Percentiles rank a stretch among this genome's conserved stretches.
Conservation (phyloP, 2,113 vertebrate species). For the Platichthys flesus region DNA sequence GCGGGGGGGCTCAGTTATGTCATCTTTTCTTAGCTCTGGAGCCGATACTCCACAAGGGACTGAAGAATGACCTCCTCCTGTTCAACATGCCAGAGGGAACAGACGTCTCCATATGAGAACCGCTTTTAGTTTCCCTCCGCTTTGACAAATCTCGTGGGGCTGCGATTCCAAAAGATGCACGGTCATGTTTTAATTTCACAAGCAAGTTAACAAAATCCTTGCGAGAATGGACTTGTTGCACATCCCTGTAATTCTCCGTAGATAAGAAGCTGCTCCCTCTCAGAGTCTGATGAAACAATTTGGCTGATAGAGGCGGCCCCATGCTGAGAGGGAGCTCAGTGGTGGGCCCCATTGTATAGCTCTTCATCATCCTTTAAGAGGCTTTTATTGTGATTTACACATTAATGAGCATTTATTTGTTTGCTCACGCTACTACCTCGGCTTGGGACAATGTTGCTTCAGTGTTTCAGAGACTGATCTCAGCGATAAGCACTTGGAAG, state of each 20-base stretch:
- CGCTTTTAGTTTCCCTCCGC: constrained; percentile 12
- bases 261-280: constrained; percentile 65
- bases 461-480: constrained; percentile 33
- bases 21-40: constrained; percentile 61
- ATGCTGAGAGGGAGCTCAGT: constrained; percentile 67
- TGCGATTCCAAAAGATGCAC: constrained; percentile 1
- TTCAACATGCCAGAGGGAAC: constrained; percentile 13
- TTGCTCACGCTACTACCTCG: constrained; percentile 68
- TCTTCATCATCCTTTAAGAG: constrained; percentile 76
- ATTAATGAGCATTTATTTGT: constrained; percentile 78
- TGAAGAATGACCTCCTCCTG: constrained; percentile 38
- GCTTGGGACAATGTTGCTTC: constrained; percentile 47
- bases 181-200: constrained; percentile 22
- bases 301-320: constrained; percentile 70
- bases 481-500: constrained; percentile 30
- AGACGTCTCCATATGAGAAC: constrained; percentile 10
- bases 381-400: constrained; percentile 80
- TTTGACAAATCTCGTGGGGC: constrained; percentile 14
- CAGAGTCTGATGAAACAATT: constrained; percentile 70
- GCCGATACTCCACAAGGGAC: constrained; percentile 27
- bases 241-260: constrained; percentile 50
- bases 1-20: constrained; percentile 40
- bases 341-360: constrained; percentile 65
- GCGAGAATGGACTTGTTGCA: constrained; percentile 51
- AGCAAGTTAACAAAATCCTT: constrained; percentile 24